A percentile compares a stretch with the other conserved stretches of the same genome.
Evolutionary conservation across 2,888 invertebrate genomes (phyloP).

Genomic region (Eilema depressum): DNA sequence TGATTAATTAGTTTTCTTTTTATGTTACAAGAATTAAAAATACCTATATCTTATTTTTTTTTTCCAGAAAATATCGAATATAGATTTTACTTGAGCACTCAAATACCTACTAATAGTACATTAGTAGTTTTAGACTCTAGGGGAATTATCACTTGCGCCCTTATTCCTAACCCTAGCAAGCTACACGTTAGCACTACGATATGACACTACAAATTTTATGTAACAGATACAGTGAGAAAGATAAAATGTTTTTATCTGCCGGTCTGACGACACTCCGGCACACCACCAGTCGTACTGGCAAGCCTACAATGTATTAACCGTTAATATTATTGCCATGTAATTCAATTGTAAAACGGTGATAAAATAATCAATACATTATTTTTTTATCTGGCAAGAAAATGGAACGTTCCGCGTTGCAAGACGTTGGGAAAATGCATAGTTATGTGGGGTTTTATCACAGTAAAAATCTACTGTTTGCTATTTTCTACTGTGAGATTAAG

Average conservation of each 20-base stretch:
- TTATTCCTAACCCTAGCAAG: background rate
- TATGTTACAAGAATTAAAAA: too few species aligned
- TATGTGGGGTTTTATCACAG: background rate
- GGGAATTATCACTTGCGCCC: background rate
- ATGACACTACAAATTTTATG: background rate
- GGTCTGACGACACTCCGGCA: background rate
- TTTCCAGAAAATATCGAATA: too few species aligned
- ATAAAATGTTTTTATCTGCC: slow-evolving; percentile 1
- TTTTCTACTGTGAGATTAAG: background rate
- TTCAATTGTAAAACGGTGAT: slow-evolving; percentile 4
- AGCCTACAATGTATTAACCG: background rate
- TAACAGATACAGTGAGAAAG: background rate
- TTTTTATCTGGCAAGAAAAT: background rate
- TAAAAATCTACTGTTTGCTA: background rate
- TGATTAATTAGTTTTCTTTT: too few species aligned
- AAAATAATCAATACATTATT: background rate
- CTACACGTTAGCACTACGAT: background rate
- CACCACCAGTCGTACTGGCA: background rate
- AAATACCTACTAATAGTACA: too few species aligned
- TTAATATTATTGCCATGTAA: slow-evolving; percentile 4
- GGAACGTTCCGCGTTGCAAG: background rate
- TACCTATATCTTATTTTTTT: too few species aligned
- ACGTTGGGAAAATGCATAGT: background rate
- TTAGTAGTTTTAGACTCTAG: background rate
- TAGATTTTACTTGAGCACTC: too few species aligned